Conservation (phyloP, 2,888 invertebrate genomes). For the Meloe dianella region DNA sequence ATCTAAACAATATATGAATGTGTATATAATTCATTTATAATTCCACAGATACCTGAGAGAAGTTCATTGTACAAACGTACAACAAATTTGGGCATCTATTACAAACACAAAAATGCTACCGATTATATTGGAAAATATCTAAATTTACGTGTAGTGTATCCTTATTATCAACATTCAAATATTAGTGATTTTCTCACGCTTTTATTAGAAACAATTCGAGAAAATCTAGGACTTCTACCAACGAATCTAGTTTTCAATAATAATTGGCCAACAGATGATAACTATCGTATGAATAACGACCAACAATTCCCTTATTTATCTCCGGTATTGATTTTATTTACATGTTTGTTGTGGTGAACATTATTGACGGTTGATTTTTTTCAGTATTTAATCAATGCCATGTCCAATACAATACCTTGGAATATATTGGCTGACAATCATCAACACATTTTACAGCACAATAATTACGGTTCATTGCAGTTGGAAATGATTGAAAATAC, state of each 20-base stretch:
- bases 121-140: conserved; percentile 48
- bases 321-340: conserved; percentile 61
- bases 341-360: neutral
- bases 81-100: conserved; percentile 44
- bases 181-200: conserved; percentile 42
- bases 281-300: conserved; percentile 50
- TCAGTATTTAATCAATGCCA: conserved; percentile 56
- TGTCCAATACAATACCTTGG: conserved; percentile 64
- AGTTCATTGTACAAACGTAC: conserved; percentile 42
- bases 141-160: conserved; percentile 49
- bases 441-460: conserved; percentile 61
- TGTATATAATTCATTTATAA: neutral
- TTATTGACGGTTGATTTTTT: neutral
- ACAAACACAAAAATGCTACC: conserved; percentile 36
- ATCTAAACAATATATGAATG: neutral
- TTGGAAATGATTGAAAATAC: conserved; percentile 37
- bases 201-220: conserved; percentile 34
- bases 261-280: conserved; percentile 64
- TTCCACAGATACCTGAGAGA: conserved; percentile 36
- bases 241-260: conserved; percentile 62
- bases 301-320: conserved; percentile 61
- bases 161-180: conserved; percentile 48
- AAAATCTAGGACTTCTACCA: conserved; percentile 31
- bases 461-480: conserved; percentile 64
- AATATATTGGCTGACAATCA: conserved; percentile 51